Percentiles rank a stretch among this genome's conserved stretches.
phyloP scores from a whole-genome alignment of 2,113 vertebrate genomes.

The Myotis yumanensis region DNA sequence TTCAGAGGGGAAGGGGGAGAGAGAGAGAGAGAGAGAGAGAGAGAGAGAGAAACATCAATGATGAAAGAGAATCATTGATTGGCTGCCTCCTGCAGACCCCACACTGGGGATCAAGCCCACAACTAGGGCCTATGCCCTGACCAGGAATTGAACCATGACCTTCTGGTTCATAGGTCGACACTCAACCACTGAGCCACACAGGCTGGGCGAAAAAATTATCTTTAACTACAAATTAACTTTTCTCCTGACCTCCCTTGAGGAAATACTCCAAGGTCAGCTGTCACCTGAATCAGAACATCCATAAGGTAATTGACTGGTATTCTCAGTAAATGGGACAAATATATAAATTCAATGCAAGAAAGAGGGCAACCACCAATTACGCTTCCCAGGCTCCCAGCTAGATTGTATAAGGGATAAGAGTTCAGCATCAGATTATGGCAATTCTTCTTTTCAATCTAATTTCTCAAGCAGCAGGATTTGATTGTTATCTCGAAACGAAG shows the following conservation, averaged over 20 bases:
- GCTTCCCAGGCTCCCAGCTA: neutral
- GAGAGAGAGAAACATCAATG: neutral
- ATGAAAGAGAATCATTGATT: neutral
- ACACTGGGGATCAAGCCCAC: neutral
- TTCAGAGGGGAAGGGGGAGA: neutral
- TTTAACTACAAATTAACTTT: neutral
- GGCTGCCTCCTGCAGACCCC: no score
- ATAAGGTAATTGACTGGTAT: neutral
- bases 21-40: no score
- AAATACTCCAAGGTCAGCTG: constrained; percentile 34
- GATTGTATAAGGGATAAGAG: constrained; percentile 4
- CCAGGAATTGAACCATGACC: neutral
- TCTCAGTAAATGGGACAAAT: constrained; percentile 35
- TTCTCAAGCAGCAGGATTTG: constrained; percentile 14
- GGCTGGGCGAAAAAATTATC: neutral
- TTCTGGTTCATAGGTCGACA: neutral
- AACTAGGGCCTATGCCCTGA: neutral
- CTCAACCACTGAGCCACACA: neutral
- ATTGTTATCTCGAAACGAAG: neutral
- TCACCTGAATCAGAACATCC: neutral
- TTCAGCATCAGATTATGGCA: constrained; percentile 5
- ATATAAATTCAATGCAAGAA: neutral
- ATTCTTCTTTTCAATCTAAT: neutral
- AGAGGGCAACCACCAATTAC: neutral
- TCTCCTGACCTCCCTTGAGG: constrained; percentile 47